Conservation (phyloP, 2,888 invertebrate genomes). For the Pollenia labialis region DNA sequence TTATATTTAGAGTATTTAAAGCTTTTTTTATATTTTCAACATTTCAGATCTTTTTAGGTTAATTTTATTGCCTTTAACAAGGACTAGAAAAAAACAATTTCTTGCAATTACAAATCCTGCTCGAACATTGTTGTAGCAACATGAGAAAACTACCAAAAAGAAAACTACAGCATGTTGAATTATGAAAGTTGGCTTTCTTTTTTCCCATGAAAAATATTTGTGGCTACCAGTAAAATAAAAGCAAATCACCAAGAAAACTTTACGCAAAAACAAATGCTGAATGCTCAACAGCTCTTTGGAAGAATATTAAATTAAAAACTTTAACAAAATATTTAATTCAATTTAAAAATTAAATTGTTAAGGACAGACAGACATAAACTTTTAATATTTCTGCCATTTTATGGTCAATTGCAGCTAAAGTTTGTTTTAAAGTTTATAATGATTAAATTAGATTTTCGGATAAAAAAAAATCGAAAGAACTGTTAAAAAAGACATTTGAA, state of each 20-base stretch:
- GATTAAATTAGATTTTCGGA: background rate
- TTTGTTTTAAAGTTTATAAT: constrained; percentile 12
- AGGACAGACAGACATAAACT: constrained; percentile 20
- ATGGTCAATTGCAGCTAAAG: background rate
- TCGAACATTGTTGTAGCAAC: constrained; percentile 32
- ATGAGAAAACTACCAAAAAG: constrained; percentile 5
- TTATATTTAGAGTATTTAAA: too few relatives aligned
- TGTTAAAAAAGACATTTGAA: background rate
- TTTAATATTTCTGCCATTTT: constrained; percentile 27
- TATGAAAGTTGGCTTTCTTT: constrained; percentile 38
- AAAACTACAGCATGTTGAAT: constrained; percentile 35
- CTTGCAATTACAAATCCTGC: constrained; percentile 55
- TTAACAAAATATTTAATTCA: constrained; percentile 45
- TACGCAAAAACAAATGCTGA: background rate
- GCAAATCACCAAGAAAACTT: constrained; percentile 19
- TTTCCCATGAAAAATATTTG: constrained; percentile 23
- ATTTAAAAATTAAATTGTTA: constrained; percentile 42
- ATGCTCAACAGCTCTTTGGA: background rate
- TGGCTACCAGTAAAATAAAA: constrained; percentile 21
- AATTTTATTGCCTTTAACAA: constrained; percentile 25
- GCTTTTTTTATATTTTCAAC: too few relatives aligned
- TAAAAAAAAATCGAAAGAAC: background rate
- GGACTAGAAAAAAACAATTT: background rate
- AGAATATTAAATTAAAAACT: constrained; percentile 1
- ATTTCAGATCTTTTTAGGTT: background rate